These are phyloP conservation scores for Clarias pachynema DNA, from an alignment of 2,797 vertebrate genomes.

Conservation along the genomic window DNA sequence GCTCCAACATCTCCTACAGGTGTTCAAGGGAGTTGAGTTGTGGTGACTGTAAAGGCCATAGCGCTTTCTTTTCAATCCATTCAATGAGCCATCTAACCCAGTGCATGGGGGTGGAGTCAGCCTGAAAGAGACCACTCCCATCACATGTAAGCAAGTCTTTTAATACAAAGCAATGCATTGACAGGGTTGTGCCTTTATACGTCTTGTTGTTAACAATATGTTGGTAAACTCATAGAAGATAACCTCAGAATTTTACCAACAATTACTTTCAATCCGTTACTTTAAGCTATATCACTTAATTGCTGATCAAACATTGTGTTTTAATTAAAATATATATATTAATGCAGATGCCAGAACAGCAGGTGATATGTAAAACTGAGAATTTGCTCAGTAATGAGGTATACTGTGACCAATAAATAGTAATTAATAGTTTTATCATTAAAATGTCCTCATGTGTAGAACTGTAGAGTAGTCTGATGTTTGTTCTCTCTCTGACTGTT, in stretches of 20 bases:
- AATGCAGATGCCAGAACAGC: not conserved
- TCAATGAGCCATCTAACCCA: not conserved
- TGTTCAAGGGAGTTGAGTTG: not conserved
- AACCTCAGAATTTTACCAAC: not conserved
- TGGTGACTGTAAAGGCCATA: not conserved
- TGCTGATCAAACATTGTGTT: not conserved
- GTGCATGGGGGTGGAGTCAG: not conserved
- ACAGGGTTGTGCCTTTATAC: not conserved
- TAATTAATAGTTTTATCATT: not conserved
- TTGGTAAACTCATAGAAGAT: not conserved
- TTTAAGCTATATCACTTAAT: not conserved
- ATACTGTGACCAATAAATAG: not conserved
- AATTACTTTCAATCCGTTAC: not conserved
- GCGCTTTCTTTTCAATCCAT: not conserved
- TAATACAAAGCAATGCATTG: not conserved
- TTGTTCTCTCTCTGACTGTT: conserved; percentile 26
- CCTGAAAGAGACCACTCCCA: not conserved
- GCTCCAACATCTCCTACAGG: not conserved
- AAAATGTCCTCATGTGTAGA: not conserved
- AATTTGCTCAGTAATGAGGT: not conserved
- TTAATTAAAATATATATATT: not conserved
- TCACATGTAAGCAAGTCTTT: not conserved
- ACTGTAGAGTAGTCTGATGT: not conserved
- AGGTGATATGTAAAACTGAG: not conserved
- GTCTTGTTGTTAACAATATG: not conserved